A percentile compares a stretch with the other conserved stretches of the same genome.
Conservation (phyloP, 2,113 vertebrate genomes). For the Brevimyrus niger region DNA sequence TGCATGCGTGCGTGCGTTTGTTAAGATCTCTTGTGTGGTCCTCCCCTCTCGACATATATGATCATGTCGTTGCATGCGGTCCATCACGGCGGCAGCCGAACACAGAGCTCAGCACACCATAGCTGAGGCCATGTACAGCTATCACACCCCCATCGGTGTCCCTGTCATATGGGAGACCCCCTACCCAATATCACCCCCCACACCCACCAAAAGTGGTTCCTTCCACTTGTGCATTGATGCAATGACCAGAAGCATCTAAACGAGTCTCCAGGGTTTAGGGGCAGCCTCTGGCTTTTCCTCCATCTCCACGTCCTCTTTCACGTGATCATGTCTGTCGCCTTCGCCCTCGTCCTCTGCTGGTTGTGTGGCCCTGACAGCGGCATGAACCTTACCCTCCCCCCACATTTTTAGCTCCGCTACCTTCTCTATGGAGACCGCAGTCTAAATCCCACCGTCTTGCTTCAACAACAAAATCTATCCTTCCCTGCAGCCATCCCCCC, state of each 20-base stretch:
- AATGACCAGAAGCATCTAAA: neutral
- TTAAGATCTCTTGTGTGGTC: neutral
- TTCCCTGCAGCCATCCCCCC: conserved; percentile 54
- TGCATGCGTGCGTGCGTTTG: neutral
- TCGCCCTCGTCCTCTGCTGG: conserved; percentile 28
- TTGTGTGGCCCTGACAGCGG: conserved; percentile 26
- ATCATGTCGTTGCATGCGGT: neutral
- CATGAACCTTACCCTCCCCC: neutral
- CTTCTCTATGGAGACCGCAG: conserved; percentile 38
- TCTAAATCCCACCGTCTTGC: conserved; percentile 40
- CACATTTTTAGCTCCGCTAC: conserved; percentile 33
- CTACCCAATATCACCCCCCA: neutral
- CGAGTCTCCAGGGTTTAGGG: neutral
- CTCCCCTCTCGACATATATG: neutral
- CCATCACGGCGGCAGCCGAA: neutral
- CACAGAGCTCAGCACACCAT: neutral
- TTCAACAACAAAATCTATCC: conserved; percentile 46
- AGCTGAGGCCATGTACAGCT: neutral
- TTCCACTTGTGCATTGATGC: neutral
- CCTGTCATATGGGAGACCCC: neutral
- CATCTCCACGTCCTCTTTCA: neutral
- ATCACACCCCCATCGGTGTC: neutral
- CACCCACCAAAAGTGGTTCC: neutral
- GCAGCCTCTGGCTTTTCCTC: neutral
- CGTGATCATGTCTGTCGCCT: neutral